phyloP scores from a whole-genome alignment of 2,888 invertebrate species.

The Adineta ricciae region DNA sequence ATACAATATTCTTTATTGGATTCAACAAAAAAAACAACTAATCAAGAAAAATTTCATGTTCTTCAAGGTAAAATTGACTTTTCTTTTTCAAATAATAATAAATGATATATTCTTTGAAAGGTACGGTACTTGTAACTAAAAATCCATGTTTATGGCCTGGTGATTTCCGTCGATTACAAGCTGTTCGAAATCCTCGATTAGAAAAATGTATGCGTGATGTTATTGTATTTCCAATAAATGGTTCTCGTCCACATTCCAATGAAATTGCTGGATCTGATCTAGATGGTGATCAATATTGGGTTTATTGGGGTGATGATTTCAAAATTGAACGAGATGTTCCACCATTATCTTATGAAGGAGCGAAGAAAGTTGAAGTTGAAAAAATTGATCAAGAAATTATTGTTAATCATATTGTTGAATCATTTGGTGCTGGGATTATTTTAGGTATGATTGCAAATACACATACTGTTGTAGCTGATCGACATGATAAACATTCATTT shows the following conservation, averaged over 20 bases:
- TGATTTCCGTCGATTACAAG: constrained; percentile 1
- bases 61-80: not conserved
- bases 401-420: constrained; percentile 8
- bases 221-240: not conserved
- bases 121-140: not conserved
- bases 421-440: not conserved
- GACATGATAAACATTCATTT: not conserved
- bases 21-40: not conserved
- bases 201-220: not conserved
- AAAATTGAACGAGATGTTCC: not conserved
- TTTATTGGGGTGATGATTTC: not conserved
- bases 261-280: not conserved
- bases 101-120: not conserved
- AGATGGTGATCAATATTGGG: constrained; percentile 13
- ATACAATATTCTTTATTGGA: not conserved
- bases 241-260: not conserved
- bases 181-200: not conserved
- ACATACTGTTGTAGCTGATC: constrained; percentile 13
- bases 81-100: not conserved
- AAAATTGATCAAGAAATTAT: not conserved
- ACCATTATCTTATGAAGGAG: constrained; percentile 7
- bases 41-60: not conserved
- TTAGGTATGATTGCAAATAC: constrained; percentile 22
- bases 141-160: not conserved
- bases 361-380: not conserved